Evolutionary conservation across 2,797 vertebrate genomes (phyloP), one percentile per base, ranked within the genome.

Genomic region (Sebastes taczanowskii): DNA sequence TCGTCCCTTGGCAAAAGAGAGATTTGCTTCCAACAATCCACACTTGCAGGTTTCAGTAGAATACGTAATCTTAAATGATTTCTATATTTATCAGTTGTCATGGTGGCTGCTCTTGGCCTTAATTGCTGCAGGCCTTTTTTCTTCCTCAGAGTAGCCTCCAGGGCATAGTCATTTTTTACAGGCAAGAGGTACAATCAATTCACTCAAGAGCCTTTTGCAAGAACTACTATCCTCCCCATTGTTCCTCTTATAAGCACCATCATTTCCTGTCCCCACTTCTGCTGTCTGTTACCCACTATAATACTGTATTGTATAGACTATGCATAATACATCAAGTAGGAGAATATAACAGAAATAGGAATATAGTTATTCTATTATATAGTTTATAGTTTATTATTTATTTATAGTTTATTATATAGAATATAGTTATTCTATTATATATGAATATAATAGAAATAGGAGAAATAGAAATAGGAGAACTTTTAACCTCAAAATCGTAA

Each of bases 81-180:
- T 85, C 53, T 87, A 66, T 81, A 75, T 90, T 82, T 64, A 90
- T 86, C 87, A 80, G 86, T 71, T 83, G 87, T 86, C 89, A 89
- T 80, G 76, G 88, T 71, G 82, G 81, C 75, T 85, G 80, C 79
- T 91, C 78, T 90, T 67, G 4, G 84, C 74, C 69, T 80, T 87
- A 90, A 91, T 91, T 91, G 86, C 83, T 86, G 77, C 79, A 46
- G 66, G 75, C 34, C 77, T 64, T 32, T 71, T 18, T 80, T 84
- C 80, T 78, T 82, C 71, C 71, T 74, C 49, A 30, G 62, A 89
- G 77, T 83, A 52, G 79, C 78, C 89, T 84, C 77, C 7, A 2
- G 86, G 83, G 87, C 55, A 67, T 52, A 49, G 61, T 89, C 55
- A 55, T 71, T 77, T 78, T 90, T 79, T 80, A 85, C 70, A 59